Percentiles rank a stretch among this genome's conserved stretches.
Conservation (phyloP, 2,888 invertebrate species). For the Tuta absoluta region DNA sequence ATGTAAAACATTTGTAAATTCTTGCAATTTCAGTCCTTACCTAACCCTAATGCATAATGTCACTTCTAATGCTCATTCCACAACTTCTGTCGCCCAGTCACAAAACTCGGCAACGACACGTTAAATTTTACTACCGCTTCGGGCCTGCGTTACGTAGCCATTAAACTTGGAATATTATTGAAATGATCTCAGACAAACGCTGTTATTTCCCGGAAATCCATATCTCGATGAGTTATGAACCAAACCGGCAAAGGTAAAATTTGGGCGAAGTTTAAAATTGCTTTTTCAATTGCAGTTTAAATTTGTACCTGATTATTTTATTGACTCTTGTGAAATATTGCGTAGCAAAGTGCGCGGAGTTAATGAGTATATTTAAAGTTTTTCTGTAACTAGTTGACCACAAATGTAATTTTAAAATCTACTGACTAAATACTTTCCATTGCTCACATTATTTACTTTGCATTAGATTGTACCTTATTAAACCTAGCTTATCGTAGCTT, state of each 20-base stretch:
- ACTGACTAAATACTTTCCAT: too few species aligned
- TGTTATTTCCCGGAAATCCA: constrained; percentile 36
- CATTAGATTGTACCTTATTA: too few species aligned
- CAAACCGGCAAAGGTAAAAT: not conserved
- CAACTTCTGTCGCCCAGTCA: constrained; percentile 44
- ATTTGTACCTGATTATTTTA: constrained; percentile 3
- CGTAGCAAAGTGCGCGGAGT: not conserved
- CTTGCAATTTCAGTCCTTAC: too few species aligned
- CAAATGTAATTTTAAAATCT: too few species aligned
- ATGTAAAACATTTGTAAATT: too few species aligned
- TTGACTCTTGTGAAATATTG: not conserved
- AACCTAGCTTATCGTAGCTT: too few species aligned
- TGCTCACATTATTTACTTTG: too few species aligned
- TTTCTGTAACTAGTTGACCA: too few species aligned
- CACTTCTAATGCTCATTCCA: not conserved
- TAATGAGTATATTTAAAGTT: too few species aligned
- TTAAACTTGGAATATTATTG: constrained; percentile 75
- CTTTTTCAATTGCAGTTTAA: not conserved
- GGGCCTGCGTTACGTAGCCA: constrained; percentile 56
- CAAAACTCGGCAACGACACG: constrained; percentile 68
- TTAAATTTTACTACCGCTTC: constrained; percentile 72
- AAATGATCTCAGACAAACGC: constrained; percentile 72
- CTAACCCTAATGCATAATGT: too few species aligned
- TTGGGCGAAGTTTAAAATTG: constrained; percentile 4
- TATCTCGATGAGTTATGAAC: constrained; percentile 19